Percentiles rank a stretch among this genome's conserved stretches.
Evolutionary conservation across 2,888 invertebrate species (phyloP).

Genomic region (Mimachlamys varia): DNA sequence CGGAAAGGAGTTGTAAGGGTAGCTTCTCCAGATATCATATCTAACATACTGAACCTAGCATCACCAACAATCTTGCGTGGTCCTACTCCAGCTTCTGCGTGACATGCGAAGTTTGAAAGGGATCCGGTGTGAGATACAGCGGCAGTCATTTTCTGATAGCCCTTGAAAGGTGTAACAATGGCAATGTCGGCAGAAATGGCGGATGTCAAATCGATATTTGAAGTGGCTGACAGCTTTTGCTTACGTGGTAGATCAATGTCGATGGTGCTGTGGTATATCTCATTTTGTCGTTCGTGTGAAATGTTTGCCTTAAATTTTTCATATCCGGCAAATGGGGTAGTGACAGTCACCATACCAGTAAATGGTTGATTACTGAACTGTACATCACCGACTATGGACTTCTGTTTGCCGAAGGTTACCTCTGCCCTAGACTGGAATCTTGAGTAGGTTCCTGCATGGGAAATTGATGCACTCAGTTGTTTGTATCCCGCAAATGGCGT

Average conservation of each 20-base stretch:
- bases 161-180: constrained; percentile 52
- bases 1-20: constrained; percentile 53
- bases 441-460: background rate
- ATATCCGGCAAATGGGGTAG: constrained; percentile 58
- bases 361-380: constrained; percentile 55
- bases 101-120: constrained; percentile 62
- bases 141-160: constrained; percentile 56
- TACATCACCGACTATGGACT: constrained; percentile 47
- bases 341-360: constrained; percentile 54
- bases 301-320: constrained; percentile 55
- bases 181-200: background rate
- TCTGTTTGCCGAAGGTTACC: background rate
- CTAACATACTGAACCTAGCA: constrained; percentile 35
- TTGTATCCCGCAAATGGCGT: constrained; percentile 64
- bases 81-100: constrained; percentile 54
- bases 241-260: background rate
- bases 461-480: constrained; percentile 50
- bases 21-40: constrained; percentile 39
- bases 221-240: background rate
- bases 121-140: constrained; percentile 64
- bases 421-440: background rate
- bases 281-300: constrained; percentile 53
- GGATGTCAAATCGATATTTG: background rate
- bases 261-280: constrained; percentile 53
- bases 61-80: constrained; percentile 45